Conservation (phyloP, 2,797 vertebrate genomes). For the Mormyrus proboscirostris region DNA sequence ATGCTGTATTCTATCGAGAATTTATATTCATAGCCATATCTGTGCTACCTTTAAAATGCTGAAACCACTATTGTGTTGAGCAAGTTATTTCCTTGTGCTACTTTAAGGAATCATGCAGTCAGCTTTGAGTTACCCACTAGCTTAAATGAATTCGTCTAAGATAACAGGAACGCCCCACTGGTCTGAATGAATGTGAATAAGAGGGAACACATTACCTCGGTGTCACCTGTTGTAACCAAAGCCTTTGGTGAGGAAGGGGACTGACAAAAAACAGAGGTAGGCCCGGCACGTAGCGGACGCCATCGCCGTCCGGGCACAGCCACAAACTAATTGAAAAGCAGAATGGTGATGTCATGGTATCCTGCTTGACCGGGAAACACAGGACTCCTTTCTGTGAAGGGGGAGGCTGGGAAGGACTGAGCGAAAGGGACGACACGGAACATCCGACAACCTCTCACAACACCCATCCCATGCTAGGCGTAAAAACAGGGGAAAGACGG, state of each 20-base stretch:
- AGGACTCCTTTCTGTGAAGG: constrained; percentile 37
- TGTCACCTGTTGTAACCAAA: constrained; percentile 15
- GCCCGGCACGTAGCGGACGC: constrained; percentile 36
- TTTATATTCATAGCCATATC: background rate
- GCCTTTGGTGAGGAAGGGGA: constrained; percentile 23
- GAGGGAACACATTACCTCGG: constrained; percentile 21
- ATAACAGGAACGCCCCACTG: background rate
- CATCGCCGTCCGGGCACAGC: constrained; percentile 31
- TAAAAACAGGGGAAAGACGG: constrained; percentile 18
- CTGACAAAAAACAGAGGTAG: constrained; percentile 31
- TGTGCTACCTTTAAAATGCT: background rate
- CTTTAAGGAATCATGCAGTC: background rate
- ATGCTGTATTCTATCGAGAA: background rate
- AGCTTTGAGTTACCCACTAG: background rate
- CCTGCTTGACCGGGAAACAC: constrained; percentile 30
- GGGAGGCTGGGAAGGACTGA: constrained; percentile 10
- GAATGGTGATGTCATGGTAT: constrained; percentile 44
- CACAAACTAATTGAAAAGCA: constrained; percentile 36
- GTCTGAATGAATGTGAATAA: constrained; percentile 8
- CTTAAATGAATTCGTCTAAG: constrained; percentile 11
- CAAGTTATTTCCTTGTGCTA: background rate
- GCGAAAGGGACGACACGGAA: constrained; percentile 29
- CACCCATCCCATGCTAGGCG: constrained; percentile 14
- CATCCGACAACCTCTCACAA: constrained; percentile 33
- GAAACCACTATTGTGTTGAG: background rate